Conservation (phyloP, 2,888 invertebrate genomes). For the Electrophaes corylata region DNA sequence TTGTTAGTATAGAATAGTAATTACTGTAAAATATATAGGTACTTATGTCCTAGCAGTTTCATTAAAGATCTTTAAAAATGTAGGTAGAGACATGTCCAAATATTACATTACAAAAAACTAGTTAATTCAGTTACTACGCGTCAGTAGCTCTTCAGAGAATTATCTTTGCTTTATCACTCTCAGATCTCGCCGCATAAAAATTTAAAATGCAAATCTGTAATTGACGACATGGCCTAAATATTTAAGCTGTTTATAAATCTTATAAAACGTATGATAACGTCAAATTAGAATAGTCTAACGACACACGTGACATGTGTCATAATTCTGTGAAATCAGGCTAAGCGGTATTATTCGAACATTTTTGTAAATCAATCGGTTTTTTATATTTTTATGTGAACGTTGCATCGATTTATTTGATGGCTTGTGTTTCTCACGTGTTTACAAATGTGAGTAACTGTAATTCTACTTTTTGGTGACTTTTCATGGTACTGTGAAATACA, state of each 20-base stretch:
- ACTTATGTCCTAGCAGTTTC: no score
- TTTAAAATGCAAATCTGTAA: conserved; percentile 31
- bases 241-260: conserved; percentile 35
- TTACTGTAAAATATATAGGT: neutral
- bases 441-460: conserved; percentile 16
- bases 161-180: conserved; percentile 6
- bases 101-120: no score
- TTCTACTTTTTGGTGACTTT: neutral
- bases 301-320: conserved; percentile 37
- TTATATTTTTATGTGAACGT: conserved; percentile 25
- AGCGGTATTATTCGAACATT: conserved; percentile 16
- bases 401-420: conserved; percentile 23
- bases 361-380: conserved; percentile 33
- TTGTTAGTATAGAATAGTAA: neutral
- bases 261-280: conserved; percentile 37
- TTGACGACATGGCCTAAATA: conserved; percentile 33
- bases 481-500: neutral
- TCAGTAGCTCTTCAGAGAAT: conserved; percentile 11
- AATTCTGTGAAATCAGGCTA: conserved; percentile 32
- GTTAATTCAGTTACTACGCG: neutral
- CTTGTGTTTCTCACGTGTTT: conserved; percentile 8
- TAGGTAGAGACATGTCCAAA: no score
- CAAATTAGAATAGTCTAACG: conserved; percentile 34
- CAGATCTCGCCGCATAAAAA: conserved; percentile 15
- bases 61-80: no score